Evolutionary conservation across 2,113 vertebrate species (phyloP).

Genomic region (Sinocyclocheilus rhinocerous): DNA sequence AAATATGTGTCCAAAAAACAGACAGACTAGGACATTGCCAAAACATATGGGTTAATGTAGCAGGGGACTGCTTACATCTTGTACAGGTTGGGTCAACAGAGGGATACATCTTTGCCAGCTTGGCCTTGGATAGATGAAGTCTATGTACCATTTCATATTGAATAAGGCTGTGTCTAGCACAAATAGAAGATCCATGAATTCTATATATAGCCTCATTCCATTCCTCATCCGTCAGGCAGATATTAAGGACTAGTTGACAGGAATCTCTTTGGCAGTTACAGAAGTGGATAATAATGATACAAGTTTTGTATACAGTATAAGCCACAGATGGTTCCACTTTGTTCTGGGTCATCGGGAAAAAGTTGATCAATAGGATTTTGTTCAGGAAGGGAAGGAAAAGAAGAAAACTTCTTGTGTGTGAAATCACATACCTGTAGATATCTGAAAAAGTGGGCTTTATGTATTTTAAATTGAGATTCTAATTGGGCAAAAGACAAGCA

Average conservation of each 20-base stretch:
- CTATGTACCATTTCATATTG: neutral
- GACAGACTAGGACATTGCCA: neutral
- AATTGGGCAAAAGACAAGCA: neutral
- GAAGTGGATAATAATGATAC: neutral
- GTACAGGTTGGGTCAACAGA: neutral
- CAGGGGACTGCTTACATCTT: neutral
- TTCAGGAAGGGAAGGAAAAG: neutral
- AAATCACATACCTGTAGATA: neutral
- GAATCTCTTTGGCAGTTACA: neutral
- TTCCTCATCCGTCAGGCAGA: neutral
- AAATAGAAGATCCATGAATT: neutral
- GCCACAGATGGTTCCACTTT: neutral
- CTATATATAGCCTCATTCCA: conserved; percentile 5
- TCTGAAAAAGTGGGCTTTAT: neutral
- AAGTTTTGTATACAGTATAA: neutral
- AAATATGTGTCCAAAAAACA: neutral
- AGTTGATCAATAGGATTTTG: neutral
- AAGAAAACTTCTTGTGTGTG: neutral
- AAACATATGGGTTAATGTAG: neutral
- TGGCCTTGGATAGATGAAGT: neutral
- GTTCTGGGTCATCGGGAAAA: neutral
- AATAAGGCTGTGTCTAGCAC: neutral
- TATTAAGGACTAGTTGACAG: neutral
- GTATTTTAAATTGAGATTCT: neutral
- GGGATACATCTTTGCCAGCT: neutral